Evolutionary conservation across 1,140 invertebrate species (phyloP).

Genomic region (Trinorchestia longiramus): DNA sequence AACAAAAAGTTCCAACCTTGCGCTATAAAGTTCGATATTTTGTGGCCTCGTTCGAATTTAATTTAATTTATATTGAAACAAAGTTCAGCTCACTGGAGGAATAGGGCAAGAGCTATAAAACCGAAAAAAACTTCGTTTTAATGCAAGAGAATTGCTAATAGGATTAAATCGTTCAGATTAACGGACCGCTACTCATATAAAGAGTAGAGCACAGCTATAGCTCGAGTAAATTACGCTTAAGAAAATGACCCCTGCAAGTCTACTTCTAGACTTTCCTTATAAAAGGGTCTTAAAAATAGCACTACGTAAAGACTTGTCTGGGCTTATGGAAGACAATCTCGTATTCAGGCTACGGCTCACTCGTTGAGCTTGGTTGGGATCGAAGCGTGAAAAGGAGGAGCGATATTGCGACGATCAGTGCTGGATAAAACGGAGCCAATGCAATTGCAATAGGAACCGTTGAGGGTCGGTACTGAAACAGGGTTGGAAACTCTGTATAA

Average conservation of each 20-base stretch:
- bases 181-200: not conserved
- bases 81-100: not conserved
- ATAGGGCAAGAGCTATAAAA: not conserved
- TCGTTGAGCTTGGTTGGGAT: not conserved
- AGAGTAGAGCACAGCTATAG: not conserved
- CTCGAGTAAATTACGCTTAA: not conserved
- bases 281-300: not conserved
- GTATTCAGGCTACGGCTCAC: not conserved
- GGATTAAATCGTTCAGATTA: not conserved
- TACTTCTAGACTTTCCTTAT: not conserved
- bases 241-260: not conserved
- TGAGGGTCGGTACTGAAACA: not conserved
- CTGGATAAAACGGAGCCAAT: not conserved
- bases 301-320: not conserved
- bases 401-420: not conserved
- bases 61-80: not conserved
- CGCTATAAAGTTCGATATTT: not conserved
- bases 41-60: not conserved
- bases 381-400: not conserved
- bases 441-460: not conserved
- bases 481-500: not conserved
- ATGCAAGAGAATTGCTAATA: not conserved
- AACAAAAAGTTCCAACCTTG: not conserved
- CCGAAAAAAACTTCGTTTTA: not conserved
- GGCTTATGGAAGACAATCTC: constrained; percentile 6